Evolutionary conservation across 1,140 invertebrate genomes (phyloP), one percentile per base, ranked within the genome.

Genomic region (Stegodyphus mimosarum): DNA sequence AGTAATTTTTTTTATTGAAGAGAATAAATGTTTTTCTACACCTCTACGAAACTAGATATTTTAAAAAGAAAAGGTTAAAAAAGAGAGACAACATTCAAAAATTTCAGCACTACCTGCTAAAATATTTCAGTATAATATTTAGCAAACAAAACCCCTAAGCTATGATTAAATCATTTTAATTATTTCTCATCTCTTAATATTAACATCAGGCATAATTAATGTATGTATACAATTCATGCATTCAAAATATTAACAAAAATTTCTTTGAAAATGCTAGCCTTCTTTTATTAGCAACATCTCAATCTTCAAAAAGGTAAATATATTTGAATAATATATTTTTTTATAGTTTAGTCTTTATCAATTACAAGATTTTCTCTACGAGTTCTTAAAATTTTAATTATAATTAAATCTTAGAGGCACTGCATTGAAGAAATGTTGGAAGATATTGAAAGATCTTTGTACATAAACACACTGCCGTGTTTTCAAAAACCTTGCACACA

Each of bases 401-500:
- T 48, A n/a, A 76, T 79, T 55, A 74, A 55, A 17, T 71, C 67
- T 70, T 11, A 51, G 69, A 81, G 79, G 79, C 79, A 81, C 79
- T 81, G 79, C 71, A 64, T 81, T 66, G 79, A 81, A 81, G 51
- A 81, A 81, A 70, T 81, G 55, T 73, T 81, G 79, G 79, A 81
- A 81, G 79, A 81, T 81, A 64, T 52, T 51, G 53, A 63, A 72
- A 71, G 33, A n/a, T 72, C n/a, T 73, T 10, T 81, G 48, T 66
- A 73, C 73, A 33, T 60, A 73, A 70, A 80, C 77, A 73, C 53
- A 11, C 10, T 73, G 18, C 69, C 49, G 9, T 50, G 49, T 49
- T 33, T 49, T 13, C 49, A 71, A 49, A 49, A 49, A 49, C 69
- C 49, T 71, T 71, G 69, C 69, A 71, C 49, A 71, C 33, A 50